These are phyloP conservation scores for Sturmia bella DNA, from an alignment of 2,888 invertebrate species.

Conservation along the genomic window DNA sequence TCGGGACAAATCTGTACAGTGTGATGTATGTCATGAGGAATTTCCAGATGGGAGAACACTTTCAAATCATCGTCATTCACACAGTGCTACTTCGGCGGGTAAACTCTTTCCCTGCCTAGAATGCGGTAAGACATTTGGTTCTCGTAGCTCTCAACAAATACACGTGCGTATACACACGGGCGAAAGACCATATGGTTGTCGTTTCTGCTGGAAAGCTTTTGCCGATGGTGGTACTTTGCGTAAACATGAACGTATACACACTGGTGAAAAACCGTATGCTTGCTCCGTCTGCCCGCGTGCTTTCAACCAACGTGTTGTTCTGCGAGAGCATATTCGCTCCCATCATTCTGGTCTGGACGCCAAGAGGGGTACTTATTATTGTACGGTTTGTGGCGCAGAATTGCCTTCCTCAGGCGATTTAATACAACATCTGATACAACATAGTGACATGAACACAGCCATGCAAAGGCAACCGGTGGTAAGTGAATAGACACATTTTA, in stretches of 20 bases:
- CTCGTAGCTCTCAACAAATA: conserved; percentile 92
- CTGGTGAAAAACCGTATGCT: conserved; percentile 92
- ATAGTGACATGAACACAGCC: conserved; percentile 93
- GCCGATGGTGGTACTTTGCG: conserved; percentile 93
- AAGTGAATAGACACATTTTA: conserved; percentile 69
- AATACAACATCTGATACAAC: conserved; percentile 91
- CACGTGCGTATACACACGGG: conserved; percentile 92
- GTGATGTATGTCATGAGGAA: conserved; percentile 87
- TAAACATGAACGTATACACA: conserved; percentile 93
- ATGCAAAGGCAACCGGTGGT: conserved; percentile 89
- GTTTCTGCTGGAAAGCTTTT: conserved; percentile 94
- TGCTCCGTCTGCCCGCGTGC: conserved; percentile 93
- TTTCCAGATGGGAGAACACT: conserved; percentile 87
- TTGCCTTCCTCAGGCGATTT: conserved; percentile 88
- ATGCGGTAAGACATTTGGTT: conserved; percentile 93
- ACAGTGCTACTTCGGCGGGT: conserved; percentile 82
- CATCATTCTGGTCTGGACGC: conserved; percentile 92
- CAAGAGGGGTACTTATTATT: conserved; percentile 87
- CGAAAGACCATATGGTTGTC: conserved; percentile 91
- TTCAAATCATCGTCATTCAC: conserved; percentile 87
- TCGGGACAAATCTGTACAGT: conserved; percentile 87
- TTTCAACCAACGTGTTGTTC: conserved; percentile 92
- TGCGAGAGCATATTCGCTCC: conserved; percentile 91
- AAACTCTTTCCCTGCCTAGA: conserved; percentile 91
- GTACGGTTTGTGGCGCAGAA: conserved; percentile 89